Evolutionary conservation across 92 coral and sea anemone species (phyloP).

Genomic region (Siderastrea radians): DNA sequence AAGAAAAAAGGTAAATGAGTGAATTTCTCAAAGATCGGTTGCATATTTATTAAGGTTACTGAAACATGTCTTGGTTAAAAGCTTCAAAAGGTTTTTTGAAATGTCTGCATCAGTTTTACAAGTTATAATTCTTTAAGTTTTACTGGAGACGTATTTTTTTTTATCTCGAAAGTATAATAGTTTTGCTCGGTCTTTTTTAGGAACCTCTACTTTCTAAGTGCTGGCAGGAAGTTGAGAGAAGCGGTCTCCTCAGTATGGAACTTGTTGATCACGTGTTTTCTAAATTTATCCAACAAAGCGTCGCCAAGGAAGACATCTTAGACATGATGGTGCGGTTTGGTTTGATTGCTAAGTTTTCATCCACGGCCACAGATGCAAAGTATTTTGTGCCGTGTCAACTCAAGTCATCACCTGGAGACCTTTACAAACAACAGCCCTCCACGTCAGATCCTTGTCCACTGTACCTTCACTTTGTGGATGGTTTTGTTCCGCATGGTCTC

Average conservation of each 20-base stretch:
- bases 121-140: background rate
- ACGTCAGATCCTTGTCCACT: background rate
- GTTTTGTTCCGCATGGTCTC: slow-evolving; percentile 19
- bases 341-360: background rate
- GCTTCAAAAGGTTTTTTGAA: no score
- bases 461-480: background rate
- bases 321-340: slow-evolving; percentile 15
- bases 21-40: no score
- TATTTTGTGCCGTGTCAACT: background rate
- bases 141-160: background rate
- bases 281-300: background rate
- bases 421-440: background rate
- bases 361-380: background rate
- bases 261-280: background rate
- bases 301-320: background rate
- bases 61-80: no score
- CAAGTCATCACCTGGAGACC: background rate
- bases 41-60: no score
- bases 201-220: background rate
- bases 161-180: no score
- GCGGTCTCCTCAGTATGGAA: slow-evolving; percentile 1
- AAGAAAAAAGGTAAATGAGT: no score
- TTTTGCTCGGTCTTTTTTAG: background rate
- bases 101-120: no score
- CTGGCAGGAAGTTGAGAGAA: background rate